phyloP scores from a whole-genome alignment of 1,140 invertebrate species.

The Halyomorpha halys region DNA sequence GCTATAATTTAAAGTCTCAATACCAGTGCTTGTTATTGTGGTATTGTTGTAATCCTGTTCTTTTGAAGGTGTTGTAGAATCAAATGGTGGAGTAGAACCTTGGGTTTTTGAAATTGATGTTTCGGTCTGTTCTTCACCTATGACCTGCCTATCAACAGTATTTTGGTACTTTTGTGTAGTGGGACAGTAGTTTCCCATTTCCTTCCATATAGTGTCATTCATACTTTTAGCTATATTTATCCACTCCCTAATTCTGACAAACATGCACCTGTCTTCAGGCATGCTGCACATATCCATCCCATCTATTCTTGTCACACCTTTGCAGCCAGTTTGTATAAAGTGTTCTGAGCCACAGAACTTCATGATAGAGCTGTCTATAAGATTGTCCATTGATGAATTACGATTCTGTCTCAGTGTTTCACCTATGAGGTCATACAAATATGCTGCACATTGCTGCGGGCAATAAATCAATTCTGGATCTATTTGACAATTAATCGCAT shows the following conservation, averaged over 20 bases:
- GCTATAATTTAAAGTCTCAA: too few relatives aligned
- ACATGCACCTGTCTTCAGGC: conserved; percentile 3
- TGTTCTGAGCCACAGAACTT: conserved; percentile 19
- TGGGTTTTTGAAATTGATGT: too few relatives aligned
- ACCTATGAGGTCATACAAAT: conserved; percentile 21
- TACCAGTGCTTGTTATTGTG: too few relatives aligned
- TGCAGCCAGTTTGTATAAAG: conserved; percentile 9
- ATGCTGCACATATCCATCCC: not conserved
- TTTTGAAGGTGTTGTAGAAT: too few relatives aligned
- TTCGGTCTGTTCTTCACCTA: too few relatives aligned
- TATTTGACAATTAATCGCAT: conserved; percentile 6
- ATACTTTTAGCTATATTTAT: not conserved
- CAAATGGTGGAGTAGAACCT: too few relatives aligned
- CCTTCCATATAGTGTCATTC: not conserved
- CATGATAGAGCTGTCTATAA: conserved; percentile 15
- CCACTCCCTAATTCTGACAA: conserved; percentile 12
- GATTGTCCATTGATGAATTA: not conserved
- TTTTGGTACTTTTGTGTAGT: not conserved
- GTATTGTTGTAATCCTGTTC: too few relatives aligned
- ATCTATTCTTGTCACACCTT: conserved; percentile 12
- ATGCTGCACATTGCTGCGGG: conserved; percentile 21
- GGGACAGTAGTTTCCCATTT: not conserved
- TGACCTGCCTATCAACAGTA: too few relatives aligned
- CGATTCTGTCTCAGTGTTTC: not conserved
- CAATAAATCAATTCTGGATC: conserved; percentile 21